A percentile compares a stretch with the other conserved stretches of the same genome.
Conservation (phyloP, 2,797 vertebrate species). For the Pterois miles region DNA sequence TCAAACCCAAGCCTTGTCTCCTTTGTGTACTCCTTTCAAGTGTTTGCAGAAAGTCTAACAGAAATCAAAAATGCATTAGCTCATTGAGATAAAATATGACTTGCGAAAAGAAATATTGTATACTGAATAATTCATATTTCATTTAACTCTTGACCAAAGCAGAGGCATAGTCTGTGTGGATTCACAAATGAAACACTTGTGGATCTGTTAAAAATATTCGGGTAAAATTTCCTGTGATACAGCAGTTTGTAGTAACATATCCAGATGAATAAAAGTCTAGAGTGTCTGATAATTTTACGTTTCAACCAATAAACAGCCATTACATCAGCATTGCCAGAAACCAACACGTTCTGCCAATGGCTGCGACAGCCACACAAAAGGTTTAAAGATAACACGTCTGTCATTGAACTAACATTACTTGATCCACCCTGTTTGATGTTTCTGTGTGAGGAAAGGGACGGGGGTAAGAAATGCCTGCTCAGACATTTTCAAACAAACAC, state of each 20-base stretch:
- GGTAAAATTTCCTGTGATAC: neutral
- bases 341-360: neutral
- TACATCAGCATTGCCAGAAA: neutral
- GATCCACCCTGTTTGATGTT: conserved; percentile 7
- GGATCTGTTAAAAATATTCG: neutral
- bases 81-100: neutral
- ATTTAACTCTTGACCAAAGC: neutral
- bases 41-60: conserved; percentile 7
- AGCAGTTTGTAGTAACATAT: neutral
- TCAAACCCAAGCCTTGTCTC: conserved; percentile 6
- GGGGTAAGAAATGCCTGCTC: neutral
- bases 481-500: conserved; percentile 18
- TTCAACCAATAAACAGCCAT: neutral
- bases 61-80: conserved; percentile 11
- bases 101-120: neutral
- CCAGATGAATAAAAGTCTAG: neutral
- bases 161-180: neutral
- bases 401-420: conserved; percentile 14
- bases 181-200: neutral
- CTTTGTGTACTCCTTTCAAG: conserved; percentile 11
- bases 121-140: neutral
- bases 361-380: neutral
- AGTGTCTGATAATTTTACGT: neutral
- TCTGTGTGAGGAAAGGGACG: neutral
- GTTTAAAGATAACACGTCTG: neutral